phyloP scores from a whole-genome alignment of 2,113 vertebrate species.

The Dipodomys spectabilis region DNA sequence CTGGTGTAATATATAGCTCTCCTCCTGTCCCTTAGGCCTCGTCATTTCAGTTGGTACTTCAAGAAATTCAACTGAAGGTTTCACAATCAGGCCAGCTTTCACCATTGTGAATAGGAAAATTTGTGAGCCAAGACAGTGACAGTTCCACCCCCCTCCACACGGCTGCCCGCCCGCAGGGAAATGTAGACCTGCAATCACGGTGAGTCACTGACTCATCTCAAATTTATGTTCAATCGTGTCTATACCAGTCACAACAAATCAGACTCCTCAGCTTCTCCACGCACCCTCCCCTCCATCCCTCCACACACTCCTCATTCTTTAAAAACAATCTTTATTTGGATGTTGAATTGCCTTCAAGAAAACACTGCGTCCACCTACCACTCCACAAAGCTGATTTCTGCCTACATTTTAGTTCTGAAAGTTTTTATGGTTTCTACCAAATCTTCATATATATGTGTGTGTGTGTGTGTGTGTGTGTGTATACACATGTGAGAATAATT shows the following conservation, averaged over 20 bases:
- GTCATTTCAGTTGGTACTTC: neutral
- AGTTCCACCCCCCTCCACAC: too few species aligned
- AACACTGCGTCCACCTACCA: rapidly evolving
- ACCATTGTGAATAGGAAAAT: neutral
- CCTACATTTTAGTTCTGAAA: neutral
- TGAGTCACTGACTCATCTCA: neutral
- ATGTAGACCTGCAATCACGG: neutral
- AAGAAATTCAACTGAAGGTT: conserved; percentile 34
- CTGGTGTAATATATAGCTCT: neutral
- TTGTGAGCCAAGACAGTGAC: neutral
- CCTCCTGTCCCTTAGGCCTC: neutral
- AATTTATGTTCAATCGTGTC: neutral
- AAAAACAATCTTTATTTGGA: neutral
- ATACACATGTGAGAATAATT: neutral
- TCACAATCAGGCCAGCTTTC: neutral
- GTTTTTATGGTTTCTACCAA: neutral
- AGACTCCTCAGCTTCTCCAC: neutral
- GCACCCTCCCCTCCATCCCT: neutral
- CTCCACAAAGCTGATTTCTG: neutral
- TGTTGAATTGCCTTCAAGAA: neutral
- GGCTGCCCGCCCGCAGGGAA: neutral
- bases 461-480: too few species aligned
- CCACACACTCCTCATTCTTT: neutral
- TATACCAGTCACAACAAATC: neutral
- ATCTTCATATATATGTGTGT: neutral